phyloP scores from a whole-genome alignment of 1,140 invertebrate species.

The Nylanderia fulva region DNA sequence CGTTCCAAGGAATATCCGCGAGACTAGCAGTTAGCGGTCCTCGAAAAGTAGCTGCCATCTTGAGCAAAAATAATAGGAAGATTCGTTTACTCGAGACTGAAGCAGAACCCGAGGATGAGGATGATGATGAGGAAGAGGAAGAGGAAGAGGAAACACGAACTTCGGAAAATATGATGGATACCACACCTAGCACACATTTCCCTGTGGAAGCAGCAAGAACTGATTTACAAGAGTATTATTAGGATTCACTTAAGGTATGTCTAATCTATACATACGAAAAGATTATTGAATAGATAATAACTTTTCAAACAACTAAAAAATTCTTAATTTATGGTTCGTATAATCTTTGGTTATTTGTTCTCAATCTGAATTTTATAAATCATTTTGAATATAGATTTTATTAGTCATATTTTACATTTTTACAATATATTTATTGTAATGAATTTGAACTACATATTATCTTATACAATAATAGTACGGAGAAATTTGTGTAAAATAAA shows the following conservation, averaged over 20 bases:
- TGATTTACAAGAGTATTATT: slow-evolving; percentile 9
- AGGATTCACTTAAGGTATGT: neutral
- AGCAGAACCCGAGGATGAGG: slow-evolving; percentile 95
- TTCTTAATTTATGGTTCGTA: neutral
- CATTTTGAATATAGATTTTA: neutral
- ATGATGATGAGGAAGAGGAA: slow-evolving; percentile 89
- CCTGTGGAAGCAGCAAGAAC: slow-evolving; percentile 1
- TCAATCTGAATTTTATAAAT: neutral
- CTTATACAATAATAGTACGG: neutral
- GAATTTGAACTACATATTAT: neutral
- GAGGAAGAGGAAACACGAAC: slow-evolving; percentile 85
- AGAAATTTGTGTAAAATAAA: neutral
- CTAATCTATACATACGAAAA: neutral
- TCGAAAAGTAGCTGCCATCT: slow-evolving; percentile 94
- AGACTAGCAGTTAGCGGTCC: slow-evolving; percentile 94
- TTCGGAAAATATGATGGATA: slow-evolving; percentile 84
- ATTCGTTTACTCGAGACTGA: slow-evolving; percentile 97
- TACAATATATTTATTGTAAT: slow-evolving; percentile 9
- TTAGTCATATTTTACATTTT: neutral
- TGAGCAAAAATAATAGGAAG: slow-evolving; percentile 92
- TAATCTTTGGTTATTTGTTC: neutral
- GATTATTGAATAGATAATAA: slow-evolving; percentile 1
- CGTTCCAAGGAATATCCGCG: slow-evolving; percentile 91
- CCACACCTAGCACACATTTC: slow-evolving; percentile 64
- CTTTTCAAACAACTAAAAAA: neutral